Percentiles rank a stretch among this genome's conserved stretches.
Conservation (phyloP, 1,140 invertebrate species). For the Zophobas atratus region DNA sequence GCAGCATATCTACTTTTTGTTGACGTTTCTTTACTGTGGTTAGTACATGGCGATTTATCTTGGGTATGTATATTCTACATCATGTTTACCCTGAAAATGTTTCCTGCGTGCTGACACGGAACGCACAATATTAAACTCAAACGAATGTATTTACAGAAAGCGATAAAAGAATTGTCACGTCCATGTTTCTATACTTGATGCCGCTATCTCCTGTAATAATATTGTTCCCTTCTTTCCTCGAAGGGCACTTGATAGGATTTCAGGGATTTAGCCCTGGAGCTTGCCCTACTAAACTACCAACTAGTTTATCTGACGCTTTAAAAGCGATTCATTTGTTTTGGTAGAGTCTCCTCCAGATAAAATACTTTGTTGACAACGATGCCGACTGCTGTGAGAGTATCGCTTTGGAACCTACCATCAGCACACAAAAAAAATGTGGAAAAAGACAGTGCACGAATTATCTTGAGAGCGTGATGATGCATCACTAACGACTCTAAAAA, state of each 20-base stretch:
- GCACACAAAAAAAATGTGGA: slow-evolving; percentile 1
- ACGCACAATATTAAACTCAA: too few species aligned
- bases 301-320: slow-evolving; percentile 35
- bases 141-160: too few species aligned
- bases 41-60: too few species aligned
- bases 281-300: slow-evolving; percentile 19
- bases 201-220: slow-evolving; percentile 5
- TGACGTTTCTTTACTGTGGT: too few species aligned
- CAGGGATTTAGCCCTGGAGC: slow-evolving; percentile 8
- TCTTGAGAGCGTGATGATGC: slow-evolving; percentile 6
- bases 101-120: too few species aligned
- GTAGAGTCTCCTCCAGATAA: slow-evolving; percentile 28
- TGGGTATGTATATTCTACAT: too few species aligned
- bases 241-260: slow-evolving; percentile 17
- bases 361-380: slow-evolving; percentile 13
- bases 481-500: slow-evolving; percentile 3
- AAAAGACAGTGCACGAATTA: slow-evolving; percentile 3
- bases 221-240: background rate
- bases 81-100: too few species aligned
- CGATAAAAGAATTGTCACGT: background rate
- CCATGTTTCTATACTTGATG: background rate
- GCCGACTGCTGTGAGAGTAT: slow-evolving; percentile 5
- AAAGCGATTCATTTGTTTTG: slow-evolving; percentile 41
- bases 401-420: background rate
- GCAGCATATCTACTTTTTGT: too few species aligned